Evolutionary conservation across 1,140 invertebrate genomes (phyloP).

Genomic region (Piezodorus guildinii): DNA sequence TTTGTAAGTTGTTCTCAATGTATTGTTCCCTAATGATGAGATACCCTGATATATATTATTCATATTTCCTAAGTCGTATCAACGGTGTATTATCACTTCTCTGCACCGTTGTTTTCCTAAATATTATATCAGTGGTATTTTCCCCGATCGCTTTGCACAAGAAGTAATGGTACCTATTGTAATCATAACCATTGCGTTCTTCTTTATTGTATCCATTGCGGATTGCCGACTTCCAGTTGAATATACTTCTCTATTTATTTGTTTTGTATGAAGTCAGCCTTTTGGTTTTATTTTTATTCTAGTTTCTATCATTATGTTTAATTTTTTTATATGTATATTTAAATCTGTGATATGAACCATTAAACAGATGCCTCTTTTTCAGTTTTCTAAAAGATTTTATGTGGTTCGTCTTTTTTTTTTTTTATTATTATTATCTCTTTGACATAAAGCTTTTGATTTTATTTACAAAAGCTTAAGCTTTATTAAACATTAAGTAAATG

Average conservation of each 20-base stretch:
- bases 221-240: no score
- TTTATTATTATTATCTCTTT: no score
- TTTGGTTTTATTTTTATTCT: not conserved
- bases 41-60: not conserved
- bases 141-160: conserved; percentile 1
- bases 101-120: not conserved
- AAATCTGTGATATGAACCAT: not conserved
- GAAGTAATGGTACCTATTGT: not conserved
- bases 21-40: no score
- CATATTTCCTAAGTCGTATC: not conserved
- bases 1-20: not conserved
- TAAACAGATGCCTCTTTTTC: no score
- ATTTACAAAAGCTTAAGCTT: no score
- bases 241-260: not conserved
- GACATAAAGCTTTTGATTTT: no score
- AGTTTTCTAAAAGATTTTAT: no score
- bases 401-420: no score
- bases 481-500: no score
- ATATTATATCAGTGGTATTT: not conserved
- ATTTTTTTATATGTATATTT: not conserved
- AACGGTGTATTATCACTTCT: conserved; percentile 1
- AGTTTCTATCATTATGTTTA: not conserved
- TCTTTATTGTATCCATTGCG: not conserved
- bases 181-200: not conserved
- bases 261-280: not conserved